Evolutionary conservation across 2,888 invertebrate genomes (phyloP).

Genomic region (Pandemis corylana): DNA sequence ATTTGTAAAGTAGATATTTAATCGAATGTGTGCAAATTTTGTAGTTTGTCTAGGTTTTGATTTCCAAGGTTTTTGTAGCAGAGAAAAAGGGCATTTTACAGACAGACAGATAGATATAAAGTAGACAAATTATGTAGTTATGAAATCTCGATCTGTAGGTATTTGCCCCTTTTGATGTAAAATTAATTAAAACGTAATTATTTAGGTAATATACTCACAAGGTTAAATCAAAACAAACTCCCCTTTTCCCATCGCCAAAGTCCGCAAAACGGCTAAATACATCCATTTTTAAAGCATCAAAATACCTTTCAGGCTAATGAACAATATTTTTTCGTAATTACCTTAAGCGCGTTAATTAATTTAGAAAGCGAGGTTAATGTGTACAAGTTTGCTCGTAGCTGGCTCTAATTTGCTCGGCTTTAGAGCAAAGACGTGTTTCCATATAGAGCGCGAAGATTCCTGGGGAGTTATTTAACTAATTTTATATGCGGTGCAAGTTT

Average conservation of each 20-base stretch:
- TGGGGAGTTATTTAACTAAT: conserved; percentile 77
- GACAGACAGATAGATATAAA: too few relatives aligned
- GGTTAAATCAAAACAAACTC: too few relatives aligned
- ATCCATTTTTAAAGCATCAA: conserved; percentile 44
- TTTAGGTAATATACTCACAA: too few relatives aligned
- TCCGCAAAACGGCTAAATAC: not conserved
- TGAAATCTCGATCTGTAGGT: too few relatives aligned
- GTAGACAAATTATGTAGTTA: too few relatives aligned
- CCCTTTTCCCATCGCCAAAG: not conserved
- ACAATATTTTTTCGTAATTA: conserved; percentile 71
- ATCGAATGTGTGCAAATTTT: too few relatives aligned
- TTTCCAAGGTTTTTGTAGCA: too few relatives aligned
- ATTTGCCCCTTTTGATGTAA: too few relatives aligned
- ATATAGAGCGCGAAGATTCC: conserved; percentile 67
- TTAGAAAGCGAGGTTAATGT: conserved; percentile 70
- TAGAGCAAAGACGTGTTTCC: conserved; percentile 81
- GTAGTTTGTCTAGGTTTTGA: too few relatives aligned
- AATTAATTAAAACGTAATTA: too few relatives aligned
- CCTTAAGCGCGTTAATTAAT: conserved; percentile 73
- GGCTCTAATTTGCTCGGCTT: conserved; percentile 69
- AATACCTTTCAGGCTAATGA: conserved; percentile 56
- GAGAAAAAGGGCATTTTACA: too few relatives aligned
- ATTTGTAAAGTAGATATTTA: too few relatives aligned
- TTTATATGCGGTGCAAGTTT: conserved; percentile 78
- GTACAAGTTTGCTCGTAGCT: conserved; percentile 61